phyloP scores from a whole-genome alignment of 2,888 invertebrate species.

The Campoletis raptor region DNA sequence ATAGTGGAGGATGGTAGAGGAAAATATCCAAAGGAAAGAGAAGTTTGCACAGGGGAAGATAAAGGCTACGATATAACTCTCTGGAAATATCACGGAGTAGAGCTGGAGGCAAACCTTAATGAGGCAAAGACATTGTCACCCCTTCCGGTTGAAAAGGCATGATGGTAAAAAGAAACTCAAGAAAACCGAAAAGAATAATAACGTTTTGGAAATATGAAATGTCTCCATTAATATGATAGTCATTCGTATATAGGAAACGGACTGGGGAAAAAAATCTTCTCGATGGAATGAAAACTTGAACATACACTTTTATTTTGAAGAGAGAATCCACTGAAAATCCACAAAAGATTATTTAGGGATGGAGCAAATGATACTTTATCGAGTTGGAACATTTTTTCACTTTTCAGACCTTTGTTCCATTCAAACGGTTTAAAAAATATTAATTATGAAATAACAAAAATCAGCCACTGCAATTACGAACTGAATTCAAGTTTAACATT shows the following conservation, averaged over 20 bases:
- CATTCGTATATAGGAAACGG: no score
- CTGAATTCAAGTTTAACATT: no score
- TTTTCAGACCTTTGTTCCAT: no score
- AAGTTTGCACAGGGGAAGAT: conserved; percentile 21
- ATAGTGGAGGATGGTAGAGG: background rate
- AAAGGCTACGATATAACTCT: conserved; percentile 26
- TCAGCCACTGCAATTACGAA: no score
- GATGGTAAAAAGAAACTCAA: background rate
- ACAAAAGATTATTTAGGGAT: no score
- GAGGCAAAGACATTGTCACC: conserved; percentile 55
- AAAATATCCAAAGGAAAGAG: conserved; percentile 18
- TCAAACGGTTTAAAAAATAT: no score
- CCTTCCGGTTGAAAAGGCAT: conserved; percentile 44
- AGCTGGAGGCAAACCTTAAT: conserved; percentile 61
- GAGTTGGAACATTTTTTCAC: no score
- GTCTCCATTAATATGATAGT: background rate
- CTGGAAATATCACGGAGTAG: conserved; percentile 50
- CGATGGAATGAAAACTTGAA: no score
- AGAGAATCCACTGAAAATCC: no score
- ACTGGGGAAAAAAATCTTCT: background rate
- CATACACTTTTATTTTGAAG: no score
- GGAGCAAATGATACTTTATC: no score
- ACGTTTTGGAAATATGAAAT: background rate
- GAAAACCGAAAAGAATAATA: background rate
- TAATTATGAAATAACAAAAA: no score